Base-by-base conservation (phyloP, 2,888 invertebrate species). In the Leptothorax acervorum region DNA sequence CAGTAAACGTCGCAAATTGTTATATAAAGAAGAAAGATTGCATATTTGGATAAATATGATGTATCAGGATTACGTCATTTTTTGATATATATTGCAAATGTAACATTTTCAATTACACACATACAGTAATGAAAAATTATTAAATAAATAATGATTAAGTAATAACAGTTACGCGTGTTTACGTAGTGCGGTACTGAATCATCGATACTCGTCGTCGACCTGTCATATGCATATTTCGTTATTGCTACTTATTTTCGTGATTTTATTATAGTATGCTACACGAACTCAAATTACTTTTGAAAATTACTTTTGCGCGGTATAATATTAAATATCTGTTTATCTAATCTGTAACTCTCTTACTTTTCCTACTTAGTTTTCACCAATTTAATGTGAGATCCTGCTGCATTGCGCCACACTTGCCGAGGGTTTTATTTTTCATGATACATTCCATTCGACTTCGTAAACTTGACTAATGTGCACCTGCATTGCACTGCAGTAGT, bases 391-490 rank as follows among this genome's bases (percentile, higher is more conserved):
- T 57, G 45, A 78, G 57, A 57, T 48, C 18, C 28, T 62, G 48
- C 79, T 81, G 71, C 79, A 81, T 39, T 71, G 60, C 71, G 60
- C 60, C 71, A 62, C 60, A 42, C 39, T 68, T 62, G 53, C 55
- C 15, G 55, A 78, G 45, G 71, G 74, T 87, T 90, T 86, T 70
- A 83, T 51, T 81, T 79, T 70, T 78, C 51, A 11, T 42, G 63
- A 76, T 71, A 39, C 84, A 71, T 71, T 71, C 35, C 65, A 85
- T 83, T 86, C 71, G 85, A 48, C 66, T 76, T 71, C 62, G 62
- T 70, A 75, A 87, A 79, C 70, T 81, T 84, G 84, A 88, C 84
- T 62, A 79, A 88, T 84, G 74, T 45, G 48, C 12, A 73, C 73
- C 79, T 81, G 60, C 73, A 81, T 45, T 28, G 60, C 48, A 73